Conservation (phyloP, 64 coral and sea anemone species). For the Orbicella faveolata region DNA sequence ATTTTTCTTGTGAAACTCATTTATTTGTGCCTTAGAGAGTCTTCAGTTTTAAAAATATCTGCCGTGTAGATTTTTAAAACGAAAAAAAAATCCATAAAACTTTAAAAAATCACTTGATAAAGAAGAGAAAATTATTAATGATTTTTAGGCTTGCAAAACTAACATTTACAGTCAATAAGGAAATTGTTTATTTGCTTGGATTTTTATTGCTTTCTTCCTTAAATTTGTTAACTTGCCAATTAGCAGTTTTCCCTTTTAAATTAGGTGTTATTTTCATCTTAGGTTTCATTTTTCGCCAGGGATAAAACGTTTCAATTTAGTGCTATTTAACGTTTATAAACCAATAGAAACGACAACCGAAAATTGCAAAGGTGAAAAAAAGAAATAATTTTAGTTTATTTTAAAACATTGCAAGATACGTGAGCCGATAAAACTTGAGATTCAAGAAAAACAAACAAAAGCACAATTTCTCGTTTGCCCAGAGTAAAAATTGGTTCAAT, state of each 20-base stretch:
- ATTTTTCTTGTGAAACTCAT: no score
- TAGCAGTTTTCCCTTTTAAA: neutral
- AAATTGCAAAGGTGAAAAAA: neutral
- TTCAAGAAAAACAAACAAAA: neutral
- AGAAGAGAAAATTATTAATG: neutral
- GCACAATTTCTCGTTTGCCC: neutral
- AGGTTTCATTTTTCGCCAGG: neutral
- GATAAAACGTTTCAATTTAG: neutral
- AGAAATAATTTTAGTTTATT: neutral
- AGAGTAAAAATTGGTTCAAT: neutral
- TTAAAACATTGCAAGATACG: neutral
- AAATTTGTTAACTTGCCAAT: neutral
- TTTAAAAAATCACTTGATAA: neutral
- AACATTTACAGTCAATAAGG: neutral
- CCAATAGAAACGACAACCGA: neutral
- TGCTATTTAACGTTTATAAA: neutral
- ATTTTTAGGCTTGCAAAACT: neutral
- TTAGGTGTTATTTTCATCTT: neutral
- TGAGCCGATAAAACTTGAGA: neutral
- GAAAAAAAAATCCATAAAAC: no score
- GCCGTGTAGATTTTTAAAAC: no score
- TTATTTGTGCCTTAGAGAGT: no score
- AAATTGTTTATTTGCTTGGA: constrained; percentile 35
- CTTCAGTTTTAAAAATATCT: no score
- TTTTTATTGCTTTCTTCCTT: neutral